Conservation (phyloP, 2,797 vertebrate species). For the Clamator glandarius region DNA sequence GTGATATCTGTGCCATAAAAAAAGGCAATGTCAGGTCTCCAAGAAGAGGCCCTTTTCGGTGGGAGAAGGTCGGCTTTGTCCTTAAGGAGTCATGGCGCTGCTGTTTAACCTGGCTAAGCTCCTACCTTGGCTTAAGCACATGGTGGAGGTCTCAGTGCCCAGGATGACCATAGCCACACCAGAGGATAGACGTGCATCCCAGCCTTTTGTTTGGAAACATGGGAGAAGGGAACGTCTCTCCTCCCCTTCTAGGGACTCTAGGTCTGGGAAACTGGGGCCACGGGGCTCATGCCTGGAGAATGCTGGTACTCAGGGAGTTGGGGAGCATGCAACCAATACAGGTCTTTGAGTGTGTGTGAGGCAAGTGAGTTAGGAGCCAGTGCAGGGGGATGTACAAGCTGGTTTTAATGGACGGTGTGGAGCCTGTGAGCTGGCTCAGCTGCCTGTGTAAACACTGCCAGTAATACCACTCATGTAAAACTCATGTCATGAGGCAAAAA, state of each 20-base stretch:
- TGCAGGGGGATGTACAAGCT: not conserved
- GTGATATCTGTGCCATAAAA: not conserved
- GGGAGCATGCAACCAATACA: rapidly evolving
- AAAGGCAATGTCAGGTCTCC: not conserved
- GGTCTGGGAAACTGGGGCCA: not conserved
- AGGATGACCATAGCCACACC: rapidly evolving
- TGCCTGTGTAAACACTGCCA: conserved; percentile 17
- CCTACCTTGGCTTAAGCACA: not conserved
- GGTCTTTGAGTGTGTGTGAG: rapidly evolving
- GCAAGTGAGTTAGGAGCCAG: not conserved
- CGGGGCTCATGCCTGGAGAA: not conserved
- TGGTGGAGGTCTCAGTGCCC: not conserved
- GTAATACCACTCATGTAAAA: conserved; percentile 34
- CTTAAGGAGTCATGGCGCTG: rapidly evolving
- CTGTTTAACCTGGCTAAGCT: not conserved
- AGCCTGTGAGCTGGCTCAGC: not conserved
- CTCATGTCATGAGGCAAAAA: not conserved
- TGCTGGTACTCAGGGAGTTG: not conserved
- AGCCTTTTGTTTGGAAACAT: rapidly evolving
- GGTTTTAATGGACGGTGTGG: conserved; percentile 24
- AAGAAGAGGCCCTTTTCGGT: rapidly evolving
- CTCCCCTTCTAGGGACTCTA: rapidly evolving
- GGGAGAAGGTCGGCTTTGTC: rapidly evolving
- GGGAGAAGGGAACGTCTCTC: not conserved
- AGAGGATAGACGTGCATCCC: not conserved